Percentiles rank a stretch among this genome's conserved stretches.
Conservation (phyloP, 2,797 vertebrate genomes). For the Gymnopithys bicolor region DNA sequence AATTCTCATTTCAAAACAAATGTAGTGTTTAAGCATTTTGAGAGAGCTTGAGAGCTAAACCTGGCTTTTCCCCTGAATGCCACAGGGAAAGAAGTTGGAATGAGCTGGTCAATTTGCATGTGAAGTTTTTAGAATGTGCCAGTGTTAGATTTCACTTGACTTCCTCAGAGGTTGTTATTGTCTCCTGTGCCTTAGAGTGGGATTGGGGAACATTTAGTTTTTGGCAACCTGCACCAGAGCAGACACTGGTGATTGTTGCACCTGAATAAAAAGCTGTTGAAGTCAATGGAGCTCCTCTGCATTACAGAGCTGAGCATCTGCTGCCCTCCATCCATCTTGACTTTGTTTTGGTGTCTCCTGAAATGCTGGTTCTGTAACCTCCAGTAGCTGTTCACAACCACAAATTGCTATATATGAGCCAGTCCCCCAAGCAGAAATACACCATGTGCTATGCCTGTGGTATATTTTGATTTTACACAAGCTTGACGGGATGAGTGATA, state of each 20-base stretch:
- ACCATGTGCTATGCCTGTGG: not conserved
- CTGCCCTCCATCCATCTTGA: not conserved
- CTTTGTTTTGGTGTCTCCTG: not conserved
- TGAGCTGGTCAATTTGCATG: not conserved
- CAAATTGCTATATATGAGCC: not conserved
- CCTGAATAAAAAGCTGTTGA: not conserved
- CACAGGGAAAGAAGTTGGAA: not conserved
- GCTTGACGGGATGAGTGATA: rapidly evolving
- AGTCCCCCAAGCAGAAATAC: not conserved
- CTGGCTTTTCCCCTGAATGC: not conserved
- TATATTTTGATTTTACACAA: not conserved
- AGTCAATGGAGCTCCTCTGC: not conserved
- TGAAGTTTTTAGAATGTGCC: not conserved
- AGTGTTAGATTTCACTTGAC: not conserved
- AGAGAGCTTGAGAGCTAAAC: not conserved
- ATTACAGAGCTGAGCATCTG: not conserved
- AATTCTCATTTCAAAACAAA: not conserved
- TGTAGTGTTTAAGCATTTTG: not conserved
- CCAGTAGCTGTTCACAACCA: not conserved
- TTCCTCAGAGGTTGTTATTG: not conserved
- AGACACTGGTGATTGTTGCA: not conserved
- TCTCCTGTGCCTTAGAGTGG: not conserved
- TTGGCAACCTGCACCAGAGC: not conserved
- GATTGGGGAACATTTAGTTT: not conserved
- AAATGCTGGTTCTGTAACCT: not conserved